Evolutionary conservation across 2,888 invertebrate genomes (phyloP).

Genomic region (Drosophila merina): DNA sequence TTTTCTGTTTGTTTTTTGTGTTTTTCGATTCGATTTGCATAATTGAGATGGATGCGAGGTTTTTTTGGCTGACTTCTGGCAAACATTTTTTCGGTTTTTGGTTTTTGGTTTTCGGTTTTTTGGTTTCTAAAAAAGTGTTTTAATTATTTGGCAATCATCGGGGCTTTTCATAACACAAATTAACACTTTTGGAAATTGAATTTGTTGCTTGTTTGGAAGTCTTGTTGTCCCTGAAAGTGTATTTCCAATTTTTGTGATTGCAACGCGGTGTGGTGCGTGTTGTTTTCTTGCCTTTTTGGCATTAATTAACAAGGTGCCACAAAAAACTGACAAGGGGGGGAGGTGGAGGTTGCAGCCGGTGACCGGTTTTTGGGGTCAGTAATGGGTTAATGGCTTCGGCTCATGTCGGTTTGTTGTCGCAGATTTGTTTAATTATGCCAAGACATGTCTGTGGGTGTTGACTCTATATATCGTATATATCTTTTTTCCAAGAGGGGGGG

Average conservation of each 20-base stretch:
- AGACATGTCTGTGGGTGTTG: constrained; percentile 57
- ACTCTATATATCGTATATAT: neutral
- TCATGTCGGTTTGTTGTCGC: constrained; percentile 45
- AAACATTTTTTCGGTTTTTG: neutral
- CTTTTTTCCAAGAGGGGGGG: neutral
- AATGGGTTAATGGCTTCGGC: constrained; percentile 48
- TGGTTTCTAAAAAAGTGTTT: neutral
- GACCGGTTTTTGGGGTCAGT: constrained; percentile 45
- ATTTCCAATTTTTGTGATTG: constrained; percentile 20
- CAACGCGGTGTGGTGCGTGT: constrained; percentile 53
- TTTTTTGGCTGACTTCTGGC: neutral
- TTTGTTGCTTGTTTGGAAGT: neutral
- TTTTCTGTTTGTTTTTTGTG: neutral
- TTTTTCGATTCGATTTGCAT: constrained; percentile 2
- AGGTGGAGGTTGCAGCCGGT: neutral
- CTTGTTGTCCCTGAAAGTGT: constrained; percentile 27
- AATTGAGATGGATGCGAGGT: constrained; percentile 30
- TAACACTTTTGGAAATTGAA: constrained; percentile 16
- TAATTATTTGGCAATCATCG: neutral
- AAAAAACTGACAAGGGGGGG: neutral
- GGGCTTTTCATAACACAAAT: neutral
- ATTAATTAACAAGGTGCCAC: constrained; percentile 65
- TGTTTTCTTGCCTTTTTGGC: constrained; percentile 43
- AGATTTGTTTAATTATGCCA: constrained; percentile 71
- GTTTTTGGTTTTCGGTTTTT: neutral